Conservation (phyloP, 2,113 vertebrate genomes). For the Excalfactoria chinensis region DNA sequence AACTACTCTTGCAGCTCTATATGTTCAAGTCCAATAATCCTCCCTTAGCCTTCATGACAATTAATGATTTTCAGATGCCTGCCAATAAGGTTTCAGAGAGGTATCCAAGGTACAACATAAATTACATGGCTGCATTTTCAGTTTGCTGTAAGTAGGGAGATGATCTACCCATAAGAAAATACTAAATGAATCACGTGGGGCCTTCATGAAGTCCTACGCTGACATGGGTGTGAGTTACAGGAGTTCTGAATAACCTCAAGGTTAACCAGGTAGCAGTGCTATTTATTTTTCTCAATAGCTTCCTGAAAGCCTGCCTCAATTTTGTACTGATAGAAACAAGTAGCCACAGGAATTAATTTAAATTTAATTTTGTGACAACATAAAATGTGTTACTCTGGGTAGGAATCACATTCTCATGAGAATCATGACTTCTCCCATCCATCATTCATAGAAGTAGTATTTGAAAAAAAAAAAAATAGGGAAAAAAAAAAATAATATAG, state of each 20-base stretch:
- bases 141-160: neutral
- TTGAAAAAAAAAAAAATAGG: neutral
- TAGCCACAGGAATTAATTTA: neutral
- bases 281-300: neutral
- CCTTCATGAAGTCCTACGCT: neutral
- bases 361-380: neutral
- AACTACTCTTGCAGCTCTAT: neutral
- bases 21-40: neutral
- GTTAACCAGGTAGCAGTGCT: neutral
- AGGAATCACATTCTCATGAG: neutral
- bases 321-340: neutral
- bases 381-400: neutral
- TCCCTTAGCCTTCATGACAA: neutral
- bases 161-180: neutral
- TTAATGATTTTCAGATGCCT: neutral
- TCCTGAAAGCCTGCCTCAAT: neutral
- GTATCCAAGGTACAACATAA: neutral
- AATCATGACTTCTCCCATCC: neutral
- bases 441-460: neutral
- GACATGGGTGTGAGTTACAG: rapidly evolving
- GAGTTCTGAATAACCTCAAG: neutral
- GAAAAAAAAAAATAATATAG: no score
- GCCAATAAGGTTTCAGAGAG: neutral
- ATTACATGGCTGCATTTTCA: neutral
- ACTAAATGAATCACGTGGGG: neutral